phyloP scores from a whole-genome alignment of 2,113 vertebrate genomes.

The Neofelis nebulosa region DNA sequence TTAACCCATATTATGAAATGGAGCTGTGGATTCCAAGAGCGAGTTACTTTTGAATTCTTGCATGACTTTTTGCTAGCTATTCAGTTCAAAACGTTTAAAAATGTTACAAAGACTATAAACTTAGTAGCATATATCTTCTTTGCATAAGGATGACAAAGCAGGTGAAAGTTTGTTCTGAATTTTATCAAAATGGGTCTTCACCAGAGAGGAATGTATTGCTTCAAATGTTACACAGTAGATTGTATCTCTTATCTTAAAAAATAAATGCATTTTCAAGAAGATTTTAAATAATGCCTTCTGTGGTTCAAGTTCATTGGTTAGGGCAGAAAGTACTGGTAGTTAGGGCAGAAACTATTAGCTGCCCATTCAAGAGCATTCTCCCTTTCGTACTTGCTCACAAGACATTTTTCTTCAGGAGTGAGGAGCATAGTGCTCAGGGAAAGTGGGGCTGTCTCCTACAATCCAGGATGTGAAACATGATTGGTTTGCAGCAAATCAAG shows the following conservation, averaged over 20 bases:
- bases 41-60: not conserved
- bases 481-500: not conserved
- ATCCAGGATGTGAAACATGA: not conserved
- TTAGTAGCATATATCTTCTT: not conserved
- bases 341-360: not conserved
- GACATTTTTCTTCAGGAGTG: not conserved
- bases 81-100: not conserved
- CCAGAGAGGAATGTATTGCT: not conserved
- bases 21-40: not conserved
- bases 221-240: not conserved
- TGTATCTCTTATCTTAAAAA: not conserved
- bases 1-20: not conserved
- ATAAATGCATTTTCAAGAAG: not conserved
- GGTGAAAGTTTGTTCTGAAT: not conserved
- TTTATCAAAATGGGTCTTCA: not conserved
- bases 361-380: not conserved
- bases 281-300: not conserved
- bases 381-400: not conserved
- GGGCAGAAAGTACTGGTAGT: not conserved
- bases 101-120: not conserved
- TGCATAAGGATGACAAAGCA: not conserved
- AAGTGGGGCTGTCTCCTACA: not conserved
- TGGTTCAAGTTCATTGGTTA: not conserved
- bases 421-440: not conserved
- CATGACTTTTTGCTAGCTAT: not conserved